A percentile compares a stretch with the other conserved stretches of the same genome.
phyloP scores from a whole-genome alignment of 2,113 vertebrate species.

The Zosterops japonicus region DNA sequence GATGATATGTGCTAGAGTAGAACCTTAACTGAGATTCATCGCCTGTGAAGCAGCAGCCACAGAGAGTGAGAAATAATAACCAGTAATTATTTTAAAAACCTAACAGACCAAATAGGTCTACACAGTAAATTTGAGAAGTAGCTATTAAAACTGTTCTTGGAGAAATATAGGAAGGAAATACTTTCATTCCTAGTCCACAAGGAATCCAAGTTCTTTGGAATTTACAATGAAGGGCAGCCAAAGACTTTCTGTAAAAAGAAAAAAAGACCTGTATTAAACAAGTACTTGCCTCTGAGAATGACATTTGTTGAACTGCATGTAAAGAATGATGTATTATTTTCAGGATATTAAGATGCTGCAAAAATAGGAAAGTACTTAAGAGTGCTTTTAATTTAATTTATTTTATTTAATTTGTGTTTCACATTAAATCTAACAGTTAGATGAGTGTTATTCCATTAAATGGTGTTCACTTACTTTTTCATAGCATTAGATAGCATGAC shows the following conservation, averaged over 20 bases:
- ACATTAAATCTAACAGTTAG: background rate
- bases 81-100: background rate
- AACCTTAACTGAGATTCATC: background rate
- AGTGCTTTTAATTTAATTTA: background rate
- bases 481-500: background rate
- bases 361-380: background rate
- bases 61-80: background rate
- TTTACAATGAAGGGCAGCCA: background rate
- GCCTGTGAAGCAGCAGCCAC: background rate
- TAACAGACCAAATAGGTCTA: background rate
- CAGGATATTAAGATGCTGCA: background rate
- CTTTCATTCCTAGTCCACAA: background rate
- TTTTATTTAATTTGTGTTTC: background rate
- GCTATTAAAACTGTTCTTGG: background rate
- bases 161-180: background rate
- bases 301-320: background rate
- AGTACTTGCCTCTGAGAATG: background rate
- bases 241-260: background rate
- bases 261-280: background rate
- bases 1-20: background rate
- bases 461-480: background rate
- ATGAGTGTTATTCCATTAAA: slow-evolving; percentile 6
- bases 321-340: background rate
- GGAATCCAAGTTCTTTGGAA: background rate
- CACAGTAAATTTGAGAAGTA: background rate